A percentile compares a stretch with the other conserved stretches of the same genome.
These are phyloP conservation scores for Mycetomoellerius zeteki DNA, from an alignment of 1,140 invertebrate genomes.

Conservation along the genomic window DNA sequence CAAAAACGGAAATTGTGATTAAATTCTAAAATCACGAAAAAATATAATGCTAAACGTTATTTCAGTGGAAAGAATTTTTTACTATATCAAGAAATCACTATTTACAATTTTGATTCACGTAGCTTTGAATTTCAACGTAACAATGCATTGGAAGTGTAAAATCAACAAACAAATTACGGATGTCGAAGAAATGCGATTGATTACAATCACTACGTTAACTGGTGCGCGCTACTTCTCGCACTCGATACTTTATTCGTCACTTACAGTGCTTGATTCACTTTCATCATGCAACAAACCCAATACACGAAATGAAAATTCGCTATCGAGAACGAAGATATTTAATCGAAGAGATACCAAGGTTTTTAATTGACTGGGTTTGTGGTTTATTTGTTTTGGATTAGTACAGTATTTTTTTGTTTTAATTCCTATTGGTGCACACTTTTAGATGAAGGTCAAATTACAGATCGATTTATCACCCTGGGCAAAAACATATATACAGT, in stretches of 20 bases:
- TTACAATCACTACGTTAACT: constrained; percentile 18
- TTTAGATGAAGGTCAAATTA: constrained; percentile 45
- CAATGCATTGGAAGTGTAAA: neutral
- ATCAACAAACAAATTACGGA: neutral
- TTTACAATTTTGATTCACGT: neutral
- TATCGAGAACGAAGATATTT: constrained; percentile 19
- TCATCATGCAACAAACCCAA: constrained; percentile 24
- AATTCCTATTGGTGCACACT: constrained; percentile 38
- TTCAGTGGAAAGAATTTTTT: neutral
- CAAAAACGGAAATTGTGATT: neutral
- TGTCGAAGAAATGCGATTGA: constrained; percentile 14
- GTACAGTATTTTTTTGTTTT: constrained; percentile 13
- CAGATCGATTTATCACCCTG: constrained; percentile 31
- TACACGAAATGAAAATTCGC: constrained; percentile 23
- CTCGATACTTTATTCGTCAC: constrained; percentile 24
- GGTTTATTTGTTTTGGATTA: constrained; percentile 2
- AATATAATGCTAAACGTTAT: neutral
- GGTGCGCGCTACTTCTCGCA: neutral
- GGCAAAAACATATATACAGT: constrained; percentile 17
- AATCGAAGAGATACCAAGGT: constrained; percentile 38
- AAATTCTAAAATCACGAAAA: neutral
- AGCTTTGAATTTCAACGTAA: neutral
- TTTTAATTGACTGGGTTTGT: constrained; percentile 34
- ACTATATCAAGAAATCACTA: neutral
- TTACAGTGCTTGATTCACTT: constrained; percentile 32